A percentile compares a stretch with the other conserved stretches of the same genome.
These are phyloP conservation scores for Macropus fuliginosus DNA, from an alignment of 2,797 vertebrate genomes.

Conservation along the genomic window DNA sequence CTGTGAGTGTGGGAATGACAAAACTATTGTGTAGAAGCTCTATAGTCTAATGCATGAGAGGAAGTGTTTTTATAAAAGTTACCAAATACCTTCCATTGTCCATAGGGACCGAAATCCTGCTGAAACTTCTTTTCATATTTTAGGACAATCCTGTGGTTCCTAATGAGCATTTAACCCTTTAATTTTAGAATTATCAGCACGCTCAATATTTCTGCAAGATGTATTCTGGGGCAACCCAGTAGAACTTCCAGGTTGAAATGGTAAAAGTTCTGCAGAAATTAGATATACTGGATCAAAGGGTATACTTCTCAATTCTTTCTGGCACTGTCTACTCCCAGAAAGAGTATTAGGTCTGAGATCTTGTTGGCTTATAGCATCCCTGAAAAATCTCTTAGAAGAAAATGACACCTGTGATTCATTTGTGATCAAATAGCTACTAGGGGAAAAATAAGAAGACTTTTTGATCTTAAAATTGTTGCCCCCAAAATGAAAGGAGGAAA, in stretches of 20 bases:
- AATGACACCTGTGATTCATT: constrained; percentile 41
- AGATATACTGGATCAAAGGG: neutral
- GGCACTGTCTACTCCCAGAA: neutral
- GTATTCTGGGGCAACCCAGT: neutral
- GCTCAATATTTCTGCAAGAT: neutral
- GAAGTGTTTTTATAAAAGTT: constrained; percentile 73
- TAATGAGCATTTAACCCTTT: constrained; percentile 69
- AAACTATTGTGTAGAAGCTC: constrained; percentile 66
- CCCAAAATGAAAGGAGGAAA: neutral
- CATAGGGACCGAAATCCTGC: constrained; percentile 45
- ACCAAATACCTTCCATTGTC: constrained; percentile 78
- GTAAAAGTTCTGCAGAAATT: neutral
- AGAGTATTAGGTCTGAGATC: neutral
- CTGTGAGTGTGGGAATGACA: constrained; percentile 64
- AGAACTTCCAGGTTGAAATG: neutral
- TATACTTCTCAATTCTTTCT: constrained; percentile 12
- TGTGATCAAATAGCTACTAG: constrained; percentile 10
- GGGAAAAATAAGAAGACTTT: neutral
- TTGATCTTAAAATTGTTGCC: neutral
- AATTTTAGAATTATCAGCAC: neutral
- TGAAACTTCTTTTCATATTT: constrained; percentile 66
- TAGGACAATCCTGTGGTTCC: neutral
- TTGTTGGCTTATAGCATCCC: neutral
- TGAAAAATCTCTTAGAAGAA: constrained; percentile 48
- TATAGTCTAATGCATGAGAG: constrained; percentile 65